Percentiles rank a stretch among this genome's conserved stretches.
phyloP scores from a whole-genome alignment of 2,113 vertebrate species.

The Chamaetylas fuelleborni region DNA sequence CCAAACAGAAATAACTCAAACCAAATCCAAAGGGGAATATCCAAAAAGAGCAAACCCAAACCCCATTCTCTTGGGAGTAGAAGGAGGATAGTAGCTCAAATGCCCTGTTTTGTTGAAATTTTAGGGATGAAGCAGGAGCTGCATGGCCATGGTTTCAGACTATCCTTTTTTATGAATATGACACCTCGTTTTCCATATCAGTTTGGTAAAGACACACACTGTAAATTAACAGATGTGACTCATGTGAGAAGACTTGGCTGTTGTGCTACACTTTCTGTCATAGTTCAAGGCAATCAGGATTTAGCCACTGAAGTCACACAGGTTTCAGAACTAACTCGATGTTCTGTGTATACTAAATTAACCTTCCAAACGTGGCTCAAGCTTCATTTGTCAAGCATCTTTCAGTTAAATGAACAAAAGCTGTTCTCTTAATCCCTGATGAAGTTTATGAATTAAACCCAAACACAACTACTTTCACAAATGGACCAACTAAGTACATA shows the following conservation, averaged over 20 bases:
- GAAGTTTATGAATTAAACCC: not conserved
- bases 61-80: accelerated
- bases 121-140: not conserved
- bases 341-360: not conserved
- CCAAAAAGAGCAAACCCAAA: not conserved
- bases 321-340: not conserved
- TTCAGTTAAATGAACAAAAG: not conserved
- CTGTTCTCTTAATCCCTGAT: not conserved
- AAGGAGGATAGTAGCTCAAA: not conserved
- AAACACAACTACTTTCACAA: not conserved
- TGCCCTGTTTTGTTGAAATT: not conserved
- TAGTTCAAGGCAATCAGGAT: not conserved
- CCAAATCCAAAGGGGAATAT: not conserved
- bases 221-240: not conserved
- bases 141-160: not conserved
- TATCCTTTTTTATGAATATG: not conserved
- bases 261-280: not conserved
- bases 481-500: not conserved
- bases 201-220: not conserved
- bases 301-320: not conserved
- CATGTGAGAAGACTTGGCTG: not conserved
- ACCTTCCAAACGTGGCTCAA: not conserved
- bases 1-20: not conserved
- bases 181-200: not conserved
- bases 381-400: not conserved